Evolutionary conservation across 1,140 invertebrate species (phyloP).

Genomic region (Bicyclus anynana): DNA sequence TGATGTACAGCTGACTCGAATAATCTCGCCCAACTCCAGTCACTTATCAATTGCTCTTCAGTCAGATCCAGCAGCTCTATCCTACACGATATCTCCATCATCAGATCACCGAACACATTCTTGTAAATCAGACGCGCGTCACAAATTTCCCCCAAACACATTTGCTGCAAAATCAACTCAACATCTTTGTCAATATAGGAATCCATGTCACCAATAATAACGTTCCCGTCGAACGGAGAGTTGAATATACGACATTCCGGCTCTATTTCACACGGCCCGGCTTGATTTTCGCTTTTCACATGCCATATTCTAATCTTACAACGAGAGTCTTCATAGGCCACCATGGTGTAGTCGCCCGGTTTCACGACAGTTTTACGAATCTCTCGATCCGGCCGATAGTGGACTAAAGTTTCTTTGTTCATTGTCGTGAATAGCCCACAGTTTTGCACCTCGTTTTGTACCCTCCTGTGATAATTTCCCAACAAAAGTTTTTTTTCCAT

Average conservation of each 20-base stretch:
- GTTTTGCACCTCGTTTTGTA: not conserved
- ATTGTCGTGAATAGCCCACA: conserved; percentile 27
- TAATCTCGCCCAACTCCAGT: conserved; percentile 61
- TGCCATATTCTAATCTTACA: conserved; percentile 49
- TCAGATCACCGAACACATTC: conserved; percentile 37
- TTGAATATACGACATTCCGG: conserved; percentile 49
- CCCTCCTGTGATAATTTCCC: not conserved
- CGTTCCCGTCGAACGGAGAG: conserved; percentile 49
- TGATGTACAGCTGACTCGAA: conserved; percentile 53
- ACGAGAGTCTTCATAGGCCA: conserved; percentile 66
- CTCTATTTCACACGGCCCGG: conserved; percentile 45
- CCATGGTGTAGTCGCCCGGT: conserved; percentile 54
- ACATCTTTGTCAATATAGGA: conserved; percentile 60
- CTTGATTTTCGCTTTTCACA: conserved; percentile 36
- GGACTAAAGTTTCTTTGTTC: conserved; percentile 41
- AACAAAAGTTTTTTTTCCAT: conserved; percentile 3
- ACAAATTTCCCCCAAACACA: conserved; percentile 57
- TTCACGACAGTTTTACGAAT: conserved; percentile 50
- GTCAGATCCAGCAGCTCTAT: conserved; percentile 54
- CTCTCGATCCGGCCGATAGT: conserved; percentile 58
- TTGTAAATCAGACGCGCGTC: conserved; percentile 45
- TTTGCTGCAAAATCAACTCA: conserved; percentile 57
- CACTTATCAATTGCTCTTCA: conserved; percentile 61
- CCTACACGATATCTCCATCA: conserved; percentile 49
- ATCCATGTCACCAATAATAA: conserved; percentile 62